phyloP scores from a whole-genome alignment of 2,888 invertebrate genomes.

The Salticus scenicus region DNA sequence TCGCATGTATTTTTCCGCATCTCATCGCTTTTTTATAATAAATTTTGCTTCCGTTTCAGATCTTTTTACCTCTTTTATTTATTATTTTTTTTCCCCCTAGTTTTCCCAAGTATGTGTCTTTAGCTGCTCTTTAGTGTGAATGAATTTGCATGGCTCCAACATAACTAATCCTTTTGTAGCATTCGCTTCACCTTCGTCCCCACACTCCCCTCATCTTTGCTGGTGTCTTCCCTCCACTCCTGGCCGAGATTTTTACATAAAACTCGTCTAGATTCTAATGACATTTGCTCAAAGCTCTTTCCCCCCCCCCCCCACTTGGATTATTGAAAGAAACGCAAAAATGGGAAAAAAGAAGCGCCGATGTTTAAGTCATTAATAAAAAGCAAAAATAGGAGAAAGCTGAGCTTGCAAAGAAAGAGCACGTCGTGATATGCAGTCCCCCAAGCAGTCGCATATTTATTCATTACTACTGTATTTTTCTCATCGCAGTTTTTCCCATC shows the following conservation, averaged over 20 bases:
- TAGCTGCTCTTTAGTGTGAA: conserved; percentile 37
- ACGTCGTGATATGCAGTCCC: conserved; percentile 42
- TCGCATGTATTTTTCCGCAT: conserved; percentile 63
- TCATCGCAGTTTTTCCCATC: conserved; percentile 24
- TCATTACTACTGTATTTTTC: conserved; percentile 62
- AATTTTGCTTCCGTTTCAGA: conserved; percentile 68
- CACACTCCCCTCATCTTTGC: neutral
- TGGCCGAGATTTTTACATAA: conserved; percentile 66
- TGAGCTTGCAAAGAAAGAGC: conserved; percentile 62
- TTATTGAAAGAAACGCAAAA: conserved; percentile 63
- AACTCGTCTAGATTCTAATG: conserved; percentile 70
- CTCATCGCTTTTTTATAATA: conserved; percentile 63
- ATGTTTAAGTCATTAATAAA: conserved; percentile 67
- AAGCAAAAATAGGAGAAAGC: conserved; percentile 65
- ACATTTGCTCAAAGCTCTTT: conserved; percentile 66
- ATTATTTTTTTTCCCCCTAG: conserved; percentile 48
- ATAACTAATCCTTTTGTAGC: conserved; percentile 68
- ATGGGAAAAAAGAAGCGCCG: neutral
- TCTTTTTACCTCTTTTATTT: conserved; percentile 16
- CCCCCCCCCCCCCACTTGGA: conserved; percentile 43
- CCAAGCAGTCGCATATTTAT: conserved; percentile 63
- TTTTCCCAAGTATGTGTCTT: conserved; percentile 20
- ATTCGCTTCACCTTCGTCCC: neutral
- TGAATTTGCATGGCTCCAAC: conserved; percentile 62
- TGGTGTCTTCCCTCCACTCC: conserved; percentile 24